Conservation (phyloP, 2,797 vertebrate genomes). For the Pipistrellus pipistrellus region DNA sequence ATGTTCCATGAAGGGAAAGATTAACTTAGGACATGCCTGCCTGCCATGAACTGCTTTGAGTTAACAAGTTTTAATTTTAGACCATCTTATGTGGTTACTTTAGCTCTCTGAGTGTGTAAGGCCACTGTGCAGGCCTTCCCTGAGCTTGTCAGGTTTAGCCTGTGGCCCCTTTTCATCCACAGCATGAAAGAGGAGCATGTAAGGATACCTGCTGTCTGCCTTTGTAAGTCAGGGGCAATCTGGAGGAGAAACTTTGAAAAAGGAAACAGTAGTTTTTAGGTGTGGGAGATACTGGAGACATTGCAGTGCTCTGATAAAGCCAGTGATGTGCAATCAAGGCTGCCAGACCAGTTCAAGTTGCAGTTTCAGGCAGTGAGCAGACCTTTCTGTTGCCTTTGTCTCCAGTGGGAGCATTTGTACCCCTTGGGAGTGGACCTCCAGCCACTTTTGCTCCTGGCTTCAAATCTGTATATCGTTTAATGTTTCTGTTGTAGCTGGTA, state of each 20-base stretch:
- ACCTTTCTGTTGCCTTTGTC: not conserved
- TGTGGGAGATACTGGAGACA: not conserved
- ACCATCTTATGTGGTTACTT: no score
- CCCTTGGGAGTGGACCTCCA: not conserved
- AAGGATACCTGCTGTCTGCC: not conserved
- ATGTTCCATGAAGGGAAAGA: not conserved
- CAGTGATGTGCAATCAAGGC: not conserved
- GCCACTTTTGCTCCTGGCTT: not conserved
- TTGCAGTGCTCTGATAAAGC: not conserved
- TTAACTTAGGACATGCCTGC: not conserved
- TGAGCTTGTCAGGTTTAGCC: not conserved
- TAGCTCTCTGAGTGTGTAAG: no score
- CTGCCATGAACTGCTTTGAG: not conserved
- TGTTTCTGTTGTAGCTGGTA: constrained; percentile 24
- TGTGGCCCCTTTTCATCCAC: not conserved
- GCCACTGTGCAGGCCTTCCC: no score
- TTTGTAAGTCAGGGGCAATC: not conserved
- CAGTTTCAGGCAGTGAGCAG: not conserved
- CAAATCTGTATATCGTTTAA: not conserved
- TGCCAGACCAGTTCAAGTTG: not conserved
- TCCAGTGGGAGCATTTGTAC: not conserved
- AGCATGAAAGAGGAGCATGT: not conserved
- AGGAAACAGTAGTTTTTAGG: not conserved
- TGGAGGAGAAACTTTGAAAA: not conserved
- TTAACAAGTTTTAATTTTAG: no score